A percentile compares a stretch with the other conserved stretches of the same genome.
These are phyloP conservation scores for Microplitis mediator DNA, from an alignment of 1,140 invertebrate genomes.

Conservation along the genomic window DNA sequence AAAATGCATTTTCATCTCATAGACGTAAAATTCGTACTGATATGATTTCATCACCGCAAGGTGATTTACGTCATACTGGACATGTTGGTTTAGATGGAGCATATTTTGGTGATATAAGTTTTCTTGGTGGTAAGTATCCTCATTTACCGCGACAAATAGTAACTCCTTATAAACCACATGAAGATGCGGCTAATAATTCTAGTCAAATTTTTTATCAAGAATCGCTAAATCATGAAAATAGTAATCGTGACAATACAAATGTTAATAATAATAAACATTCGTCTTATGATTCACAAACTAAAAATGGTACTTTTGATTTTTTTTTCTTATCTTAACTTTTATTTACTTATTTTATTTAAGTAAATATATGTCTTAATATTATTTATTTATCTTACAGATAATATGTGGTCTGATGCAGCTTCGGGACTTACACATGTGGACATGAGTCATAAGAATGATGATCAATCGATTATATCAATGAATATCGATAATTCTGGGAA, in stretches of 20 bases:
- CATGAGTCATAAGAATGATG: slow-evolving; percentile 39
- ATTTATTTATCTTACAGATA: slow-evolving; percentile 41
- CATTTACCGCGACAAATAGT: slow-evolving; percentile 85
- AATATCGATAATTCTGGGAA: slow-evolving; percentile 49
- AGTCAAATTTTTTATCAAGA: slow-evolving; percentile 54
- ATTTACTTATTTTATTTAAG: slow-evolving; percentile 6
- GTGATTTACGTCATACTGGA: slow-evolving; percentile 93
- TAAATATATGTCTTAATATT: background rate
- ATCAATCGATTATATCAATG: slow-evolving; percentile 42
- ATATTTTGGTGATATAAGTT: slow-evolving; percentile 94
- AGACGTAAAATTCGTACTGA: slow-evolving; percentile 79
- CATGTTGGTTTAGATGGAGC: slow-evolving; percentile 97
- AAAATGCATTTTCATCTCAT: slow-evolving; percentile 66
- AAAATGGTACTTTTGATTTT: slow-evolving; percentile 44
- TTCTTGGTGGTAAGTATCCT: slow-evolving; percentile 78
- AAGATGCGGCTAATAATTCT: slow-evolving; percentile 67
- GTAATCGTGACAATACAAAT: slow-evolving; percentile 45
- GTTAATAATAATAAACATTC: slow-evolving; percentile 42
- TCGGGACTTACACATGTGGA: slow-evolving; percentile 52
- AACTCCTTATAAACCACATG: slow-evolving; percentile 84
- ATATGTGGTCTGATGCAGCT: slow-evolving; percentile 52
- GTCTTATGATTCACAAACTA: slow-evolving; percentile 49
- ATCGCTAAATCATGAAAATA: slow-evolving; percentile 58
- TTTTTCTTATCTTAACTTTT: background rate
- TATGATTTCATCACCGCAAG: slow-evolving; percentile 97